Conservation (phyloP, 2,113 vertebrate species). For the Seriola quinqueradiata region DNA sequence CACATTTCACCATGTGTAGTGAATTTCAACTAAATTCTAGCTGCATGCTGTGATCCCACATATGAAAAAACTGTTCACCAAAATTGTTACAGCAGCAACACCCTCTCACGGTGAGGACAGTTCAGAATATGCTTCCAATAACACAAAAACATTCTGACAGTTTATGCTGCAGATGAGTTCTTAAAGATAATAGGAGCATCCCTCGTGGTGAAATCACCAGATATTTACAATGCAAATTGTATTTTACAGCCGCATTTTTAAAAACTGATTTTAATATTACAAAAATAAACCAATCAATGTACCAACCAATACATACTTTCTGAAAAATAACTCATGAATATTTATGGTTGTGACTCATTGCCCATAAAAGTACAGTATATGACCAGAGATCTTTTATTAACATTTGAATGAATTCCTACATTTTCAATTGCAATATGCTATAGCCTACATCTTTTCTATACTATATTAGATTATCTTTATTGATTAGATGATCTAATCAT, state of each 20-base stretch:
- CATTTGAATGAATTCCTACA: not conserved
- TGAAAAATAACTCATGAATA: too few species aligned
- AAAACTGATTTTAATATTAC: not conserved
- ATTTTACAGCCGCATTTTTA: too few species aligned
- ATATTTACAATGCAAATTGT: not conserved
- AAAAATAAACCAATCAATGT: not conserved
- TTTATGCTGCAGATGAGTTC: not conserved
- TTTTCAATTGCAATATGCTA: not conserved
- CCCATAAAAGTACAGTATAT: too few species aligned
- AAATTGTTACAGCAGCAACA: not conserved
- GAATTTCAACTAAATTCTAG: not conserved
- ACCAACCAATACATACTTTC: too few species aligned
- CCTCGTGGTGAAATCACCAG: not conserved
- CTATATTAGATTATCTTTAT: not conserved
- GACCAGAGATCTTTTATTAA: too few species aligned
- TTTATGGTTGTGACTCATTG: too few species aligned
- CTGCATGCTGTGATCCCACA: not conserved
- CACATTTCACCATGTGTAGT: not conserved
- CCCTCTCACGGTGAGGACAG: not conserved
- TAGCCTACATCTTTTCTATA: too few species aligned
- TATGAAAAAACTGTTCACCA: not conserved
- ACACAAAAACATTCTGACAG: too few species aligned
- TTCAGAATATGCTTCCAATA: too few species aligned
- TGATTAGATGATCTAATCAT: too few species aligned
- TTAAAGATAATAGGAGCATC: slow-evolving; percentile 6